Percentiles rank a stretch among this genome's conserved stretches.
These are phyloP conservation scores for Drosophila sulfurigaster DNA, from an alignment of 1,140 invertebrate species.

Conservation along the genomic window DNA sequence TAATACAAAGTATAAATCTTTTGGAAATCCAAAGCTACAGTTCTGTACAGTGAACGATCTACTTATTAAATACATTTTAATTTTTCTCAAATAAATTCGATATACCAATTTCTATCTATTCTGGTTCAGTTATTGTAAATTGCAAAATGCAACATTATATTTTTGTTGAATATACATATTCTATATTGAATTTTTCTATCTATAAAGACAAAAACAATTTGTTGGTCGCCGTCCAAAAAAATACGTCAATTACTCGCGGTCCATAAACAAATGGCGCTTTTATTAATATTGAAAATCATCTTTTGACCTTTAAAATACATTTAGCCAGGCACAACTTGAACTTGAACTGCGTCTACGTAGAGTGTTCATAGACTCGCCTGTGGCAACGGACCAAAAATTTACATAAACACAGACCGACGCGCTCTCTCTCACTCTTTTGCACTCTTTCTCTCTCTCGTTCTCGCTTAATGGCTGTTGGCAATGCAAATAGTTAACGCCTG, in stretches of 20 bases:
- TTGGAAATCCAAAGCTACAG: too few relatives aligned
- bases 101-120: not conserved
- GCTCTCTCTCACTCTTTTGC: not conserved
- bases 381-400: conserved; percentile 30
- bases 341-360: conserved; percentile 30
- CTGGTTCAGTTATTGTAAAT: not conserved
- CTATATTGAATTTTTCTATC: conserved; percentile 25
- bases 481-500: conserved; percentile 41
- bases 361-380: not conserved
- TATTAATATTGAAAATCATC: conserved; percentile 19
- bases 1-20: too few relatives aligned
- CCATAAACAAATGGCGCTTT: conserved; percentile 49
- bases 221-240: conserved; percentile 69
- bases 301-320: conserved; percentile 57
- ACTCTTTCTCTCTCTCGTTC: not conserved
- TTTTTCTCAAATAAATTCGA: too few relatives aligned
- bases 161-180: conserved; percentile 2
- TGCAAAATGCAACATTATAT: not conserved
- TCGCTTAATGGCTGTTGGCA: not conserved
- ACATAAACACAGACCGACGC: conserved; percentile 2
- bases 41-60: too few relatives aligned
- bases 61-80: too few relatives aligned
- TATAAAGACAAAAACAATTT: conserved; percentile 51
- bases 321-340: conserved; percentile 53
- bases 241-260: conserved; percentile 29